phyloP scores from a whole-genome alignment of 2,888 invertebrate genomes.

The Hirtodrosophila histrioides region DNA sequence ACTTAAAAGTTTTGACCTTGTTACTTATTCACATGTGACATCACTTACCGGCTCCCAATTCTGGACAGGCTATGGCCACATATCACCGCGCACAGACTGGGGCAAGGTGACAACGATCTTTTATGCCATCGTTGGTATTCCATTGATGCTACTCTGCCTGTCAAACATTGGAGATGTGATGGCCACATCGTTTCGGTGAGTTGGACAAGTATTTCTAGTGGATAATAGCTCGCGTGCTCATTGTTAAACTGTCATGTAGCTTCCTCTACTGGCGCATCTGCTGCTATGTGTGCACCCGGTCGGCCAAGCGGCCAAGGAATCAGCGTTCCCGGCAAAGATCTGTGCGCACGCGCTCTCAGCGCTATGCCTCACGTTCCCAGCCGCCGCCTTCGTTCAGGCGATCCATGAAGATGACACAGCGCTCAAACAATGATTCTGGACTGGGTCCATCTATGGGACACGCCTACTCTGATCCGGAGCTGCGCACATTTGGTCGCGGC shows the following conservation, averaged over 20 bases:
- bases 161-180: conserved; percentile 97
- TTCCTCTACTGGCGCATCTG: conserved; percentile 97
- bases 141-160: conserved; percentile 96
- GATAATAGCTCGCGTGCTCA: conserved; percentile 1
- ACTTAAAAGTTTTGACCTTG: conserved; percentile 2
- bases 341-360: conserved; percentile 61
- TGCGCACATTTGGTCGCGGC: conserved; percentile 79
- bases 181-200: conserved; percentile 94
- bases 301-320: conserved; percentile 86
- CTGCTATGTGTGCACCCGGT: conserved; percentile 94
- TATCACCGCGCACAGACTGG: conserved; percentile 95
- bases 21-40: conserved; percentile 27
- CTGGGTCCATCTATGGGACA: conserved; percentile 86
- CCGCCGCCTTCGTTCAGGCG: conserved; percentile 85
- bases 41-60: conserved; percentile 2
- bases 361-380: conserved; percentile 84
- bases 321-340: conserved; percentile 72
- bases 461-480: conserved; percentile 90
- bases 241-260: conserved; percentile 82
- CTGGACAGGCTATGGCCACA: conserved; percentile 94
- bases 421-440: conserved; percentile 87
- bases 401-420: conserved; percentile 86
- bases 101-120: conserved; percentile 98
- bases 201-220: neutral
- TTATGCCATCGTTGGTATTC: conserved; percentile 97